Conservation (phyloP, 2,113 vertebrate genomes). For the Misgurnus anguillicaudatus region DNA sequence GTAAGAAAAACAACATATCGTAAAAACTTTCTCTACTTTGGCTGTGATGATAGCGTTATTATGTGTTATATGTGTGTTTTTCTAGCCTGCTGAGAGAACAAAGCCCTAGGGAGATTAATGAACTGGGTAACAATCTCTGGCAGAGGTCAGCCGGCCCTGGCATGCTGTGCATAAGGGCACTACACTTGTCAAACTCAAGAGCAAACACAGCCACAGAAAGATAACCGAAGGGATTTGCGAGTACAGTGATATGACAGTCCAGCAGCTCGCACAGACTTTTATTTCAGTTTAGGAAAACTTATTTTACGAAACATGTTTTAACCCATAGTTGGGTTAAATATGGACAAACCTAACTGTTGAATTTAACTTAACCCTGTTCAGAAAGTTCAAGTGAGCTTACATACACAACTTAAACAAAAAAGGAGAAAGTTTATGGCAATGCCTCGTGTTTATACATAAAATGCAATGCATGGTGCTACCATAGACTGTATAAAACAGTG, state of each 20-base stretch:
- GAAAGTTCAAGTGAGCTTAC: too few relatives aligned
- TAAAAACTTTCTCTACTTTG: not conserved
- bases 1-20: not conserved
- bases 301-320: too few relatives aligned
- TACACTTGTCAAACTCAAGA: constrained; percentile 43
- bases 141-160: constrained; percentile 56
- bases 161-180: constrained; percentile 43
- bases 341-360: too few relatives aligned
- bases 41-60: not conserved
- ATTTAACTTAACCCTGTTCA: too few relatives aligned
- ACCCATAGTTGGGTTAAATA: too few relatives aligned
- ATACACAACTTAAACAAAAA: too few relatives aligned
- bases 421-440: too few relatives aligned
- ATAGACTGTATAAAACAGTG: too few relatives aligned
- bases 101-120: constrained; percentile 66
- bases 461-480: too few relatives aligned
- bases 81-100: constrained; percentile 27
- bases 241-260: not conserved
- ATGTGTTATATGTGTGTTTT: constrained; percentile 28
- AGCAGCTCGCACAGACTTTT: not conserved
- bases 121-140: constrained; percentile 52
- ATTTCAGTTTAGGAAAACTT: not conserved
- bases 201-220: constrained; percentile 36
- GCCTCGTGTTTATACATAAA: too few relatives aligned
- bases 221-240: constrained; percentile 32